These are phyloP conservation scores for Oncorhynchus keta DNA, from an alignment of 2,113 vertebrate genomes.

Conservation along the genomic window DNA sequence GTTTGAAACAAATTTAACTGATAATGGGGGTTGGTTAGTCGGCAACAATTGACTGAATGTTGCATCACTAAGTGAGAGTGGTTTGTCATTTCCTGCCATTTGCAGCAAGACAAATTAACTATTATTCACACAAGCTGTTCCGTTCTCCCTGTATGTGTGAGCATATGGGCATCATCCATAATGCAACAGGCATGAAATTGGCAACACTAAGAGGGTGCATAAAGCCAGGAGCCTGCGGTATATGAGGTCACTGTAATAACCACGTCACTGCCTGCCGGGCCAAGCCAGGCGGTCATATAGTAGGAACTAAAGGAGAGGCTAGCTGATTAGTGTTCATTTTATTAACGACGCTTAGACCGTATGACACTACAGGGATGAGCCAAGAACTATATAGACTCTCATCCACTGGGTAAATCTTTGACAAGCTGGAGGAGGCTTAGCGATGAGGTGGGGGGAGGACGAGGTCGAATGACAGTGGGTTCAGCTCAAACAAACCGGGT, in stretches of 20 bases:
- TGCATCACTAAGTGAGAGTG: not conserved
- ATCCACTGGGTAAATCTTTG: not conserved
- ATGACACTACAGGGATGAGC: not conserved
- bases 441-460: not conserved
- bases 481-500: too few species aligned
- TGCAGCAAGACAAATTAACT: not conserved
- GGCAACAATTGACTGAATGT: too few species aligned
- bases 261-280: not conserved
- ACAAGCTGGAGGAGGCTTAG: not conserved
- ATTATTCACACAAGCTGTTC: constrained; percentile 47
- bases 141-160: constrained; percentile 11
- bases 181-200: constrained; percentile 42
- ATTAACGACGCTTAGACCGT: not conserved
- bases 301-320: not conserved
- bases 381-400: not conserved
- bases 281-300: not conserved
- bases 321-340: not conserved
- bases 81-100: not conserved
- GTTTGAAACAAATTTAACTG: too few species aligned
- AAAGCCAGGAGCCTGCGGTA: not conserved
- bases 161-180: constrained; percentile 67
- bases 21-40: too few species aligned
- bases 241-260: constrained; percentile 17
- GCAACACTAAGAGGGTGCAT: constrained; percentile 19
- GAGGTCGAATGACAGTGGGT: too few species aligned